phyloP scores from a whole-genome alignment of 2,113 vertebrate genomes.

The Sinosuthora webbiana region DNA sequence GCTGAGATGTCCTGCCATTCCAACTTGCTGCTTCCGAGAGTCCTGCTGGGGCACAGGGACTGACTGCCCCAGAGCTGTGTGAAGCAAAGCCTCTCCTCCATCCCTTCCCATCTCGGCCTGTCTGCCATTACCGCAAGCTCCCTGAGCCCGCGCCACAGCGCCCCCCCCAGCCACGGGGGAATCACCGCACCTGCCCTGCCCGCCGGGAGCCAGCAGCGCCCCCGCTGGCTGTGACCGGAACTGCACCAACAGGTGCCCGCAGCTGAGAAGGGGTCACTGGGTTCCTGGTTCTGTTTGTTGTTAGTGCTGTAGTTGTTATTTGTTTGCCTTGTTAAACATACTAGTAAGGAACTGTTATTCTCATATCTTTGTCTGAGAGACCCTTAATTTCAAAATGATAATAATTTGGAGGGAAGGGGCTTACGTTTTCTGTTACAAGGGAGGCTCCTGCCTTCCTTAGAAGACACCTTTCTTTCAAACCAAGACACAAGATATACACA shows the following conservation, averaged over 20 bases:
- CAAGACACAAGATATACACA: not conserved
- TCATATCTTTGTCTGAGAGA: not conserved
- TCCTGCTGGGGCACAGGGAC: no score
- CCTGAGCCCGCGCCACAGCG: not conserved
- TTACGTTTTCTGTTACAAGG: not conserved
- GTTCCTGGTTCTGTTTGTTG: no score
- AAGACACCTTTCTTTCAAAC: not conserved
- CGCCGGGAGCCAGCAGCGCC: not conserved
- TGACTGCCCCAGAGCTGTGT: not conserved
- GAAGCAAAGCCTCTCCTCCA: no score
- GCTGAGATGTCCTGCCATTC: rapidly evolving
- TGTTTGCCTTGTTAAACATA: not conserved
- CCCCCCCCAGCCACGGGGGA: not conserved
- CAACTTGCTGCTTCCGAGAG: not conserved
- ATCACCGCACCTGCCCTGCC: rapidly evolving
- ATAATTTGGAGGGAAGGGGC: not conserved
- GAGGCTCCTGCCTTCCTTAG: not conserved
- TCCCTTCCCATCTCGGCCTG: rapidly evolving
- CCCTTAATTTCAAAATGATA: not conserved
- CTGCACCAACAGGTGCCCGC: not conserved
- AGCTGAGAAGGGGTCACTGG: no score
- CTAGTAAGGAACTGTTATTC: not conserved
- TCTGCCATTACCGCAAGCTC: not conserved
- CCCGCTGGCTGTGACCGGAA: not conserved
- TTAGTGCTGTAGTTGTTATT: not conserved